Evolutionary conservation across 2,113 vertebrate genomes (phyloP), one percentile per base, ranked within the genome.

Genomic region (Gobiocypris rarus): DNA sequence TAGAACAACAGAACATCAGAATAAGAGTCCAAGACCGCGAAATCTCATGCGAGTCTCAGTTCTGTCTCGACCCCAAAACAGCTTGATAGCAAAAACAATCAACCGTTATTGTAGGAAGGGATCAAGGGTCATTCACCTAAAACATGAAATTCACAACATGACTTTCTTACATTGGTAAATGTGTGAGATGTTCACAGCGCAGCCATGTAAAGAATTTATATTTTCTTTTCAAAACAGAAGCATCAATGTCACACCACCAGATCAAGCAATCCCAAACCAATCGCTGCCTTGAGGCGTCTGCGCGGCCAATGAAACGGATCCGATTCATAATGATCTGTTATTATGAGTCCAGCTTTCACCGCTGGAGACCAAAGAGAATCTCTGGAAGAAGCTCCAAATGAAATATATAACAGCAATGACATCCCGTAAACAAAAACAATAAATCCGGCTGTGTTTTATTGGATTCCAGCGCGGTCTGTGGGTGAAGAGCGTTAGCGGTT

Each of bases 361-460:
- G 1, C 9, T 43, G 41, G 41, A 59, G 9, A 28, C 9, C 3
- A 2, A 28, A 63, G 5, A 28, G 13, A 63, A 28, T 63, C 26
- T 63, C 15, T 28, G 26, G 26, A 65, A 3, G 3, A 58, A 52
- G 22, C 7, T 54, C 3, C 22, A 65, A 26, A 22, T 24, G 22
- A n/a, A 58, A 9, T 58, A 58, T 56, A 19, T 9, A 1, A 24
- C 54, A 26, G 45, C 31, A 70, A 17, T 15, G 28, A 63, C 22
- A 13, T 61, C 45, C 50, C 71, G 56, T n/a, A 54, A 69, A 24
- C 56, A 34, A 4, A 11, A 5, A 48, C 90, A 86, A 90, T 93
- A 89, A 88, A 91, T 95, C 93, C 92, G 1, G 2, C 63, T 26
- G 58, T 31, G n/a, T 95, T 98, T 97, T 97, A 98, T 96, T 97